phyloP scores from a whole-genome alignment of 2,113 vertebrate species.

The Tragelaphus imberbis region DNA sequence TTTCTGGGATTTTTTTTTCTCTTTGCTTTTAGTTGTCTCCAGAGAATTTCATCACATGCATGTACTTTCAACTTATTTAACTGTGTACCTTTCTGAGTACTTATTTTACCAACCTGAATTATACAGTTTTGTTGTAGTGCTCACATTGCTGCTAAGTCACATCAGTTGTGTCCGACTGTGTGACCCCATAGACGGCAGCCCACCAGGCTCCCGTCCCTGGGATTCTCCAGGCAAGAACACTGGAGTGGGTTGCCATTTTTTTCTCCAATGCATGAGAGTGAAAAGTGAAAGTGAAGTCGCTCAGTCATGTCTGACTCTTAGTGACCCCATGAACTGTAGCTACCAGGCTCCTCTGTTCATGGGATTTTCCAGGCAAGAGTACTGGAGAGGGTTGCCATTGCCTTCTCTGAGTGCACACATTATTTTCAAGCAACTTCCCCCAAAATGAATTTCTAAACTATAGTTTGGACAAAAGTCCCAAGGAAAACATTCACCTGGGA shows the following conservation, averaged over 20 bases:
- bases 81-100: not conserved
- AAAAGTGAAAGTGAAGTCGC: no score
- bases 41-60: not conserved
- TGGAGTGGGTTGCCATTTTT: no score
- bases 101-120: not conserved
- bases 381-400: no score
- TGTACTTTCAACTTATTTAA: not conserved
- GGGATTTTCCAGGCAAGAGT: no score
- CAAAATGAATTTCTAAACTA: not conserved
- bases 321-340: no score
- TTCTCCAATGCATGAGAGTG: no score
- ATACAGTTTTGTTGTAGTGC: not conserved
- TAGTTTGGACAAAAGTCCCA: not conserved
- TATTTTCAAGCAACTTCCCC: not conserved
- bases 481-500: not conserved
- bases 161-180: no score
- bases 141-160: not conserved
- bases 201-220: no score
- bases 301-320: no score
- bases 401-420: not conserved
- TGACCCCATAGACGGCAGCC: no score
- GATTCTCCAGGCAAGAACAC: no score
- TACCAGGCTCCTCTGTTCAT: no score
- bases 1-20: fast-evolving
- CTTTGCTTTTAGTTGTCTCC: not conserved